These are phyloP conservation scores for Bombus superbus DNA, from an alignment of 1,140 invertebrate genomes.

Conservation along the genomic window DNA sequence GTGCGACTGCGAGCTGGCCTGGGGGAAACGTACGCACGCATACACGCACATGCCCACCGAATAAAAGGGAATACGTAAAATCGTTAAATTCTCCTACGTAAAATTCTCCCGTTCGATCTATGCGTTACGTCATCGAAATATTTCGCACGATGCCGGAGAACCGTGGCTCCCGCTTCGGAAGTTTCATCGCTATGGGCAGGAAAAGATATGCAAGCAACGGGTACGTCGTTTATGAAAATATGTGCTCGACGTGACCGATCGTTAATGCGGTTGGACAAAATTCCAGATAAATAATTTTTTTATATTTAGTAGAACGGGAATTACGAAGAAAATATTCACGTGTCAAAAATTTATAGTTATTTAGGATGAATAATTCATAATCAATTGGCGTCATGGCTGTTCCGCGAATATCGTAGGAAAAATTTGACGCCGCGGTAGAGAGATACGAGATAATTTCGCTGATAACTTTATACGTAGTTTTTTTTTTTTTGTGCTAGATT, in stretches of 20 bases:
- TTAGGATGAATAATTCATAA: not conserved
- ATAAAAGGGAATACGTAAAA: conserved; percentile 42
- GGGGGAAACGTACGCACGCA: not conserved
- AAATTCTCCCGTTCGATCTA: not conserved
- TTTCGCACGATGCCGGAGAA: conserved; percentile 53
- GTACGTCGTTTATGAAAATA: not conserved
- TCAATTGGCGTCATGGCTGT: not conserved
- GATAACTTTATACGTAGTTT: not conserved
- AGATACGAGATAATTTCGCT: not conserved
- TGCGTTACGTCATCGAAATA: conserved; percentile 61
- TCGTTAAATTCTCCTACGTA: not conserved
- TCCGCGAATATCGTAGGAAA: not conserved
- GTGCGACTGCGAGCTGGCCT: conserved; percentile 5
- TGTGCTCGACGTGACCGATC: not conserved
- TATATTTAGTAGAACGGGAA: rapidly evolving
- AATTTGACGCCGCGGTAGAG: not conserved
- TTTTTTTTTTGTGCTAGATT: not conserved
- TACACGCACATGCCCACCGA: not conserved
- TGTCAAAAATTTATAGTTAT: not conserved
- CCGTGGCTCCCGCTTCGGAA: not conserved
- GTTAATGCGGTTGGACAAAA: no score
- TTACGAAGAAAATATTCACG: rapidly evolving
- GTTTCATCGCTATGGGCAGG: not conserved
- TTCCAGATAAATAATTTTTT: not conserved
- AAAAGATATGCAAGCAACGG: not conserved